Base-by-base conservation (phyloP, 1,140 invertebrate species). In the Lamellibrachia luymesi region DNA sequence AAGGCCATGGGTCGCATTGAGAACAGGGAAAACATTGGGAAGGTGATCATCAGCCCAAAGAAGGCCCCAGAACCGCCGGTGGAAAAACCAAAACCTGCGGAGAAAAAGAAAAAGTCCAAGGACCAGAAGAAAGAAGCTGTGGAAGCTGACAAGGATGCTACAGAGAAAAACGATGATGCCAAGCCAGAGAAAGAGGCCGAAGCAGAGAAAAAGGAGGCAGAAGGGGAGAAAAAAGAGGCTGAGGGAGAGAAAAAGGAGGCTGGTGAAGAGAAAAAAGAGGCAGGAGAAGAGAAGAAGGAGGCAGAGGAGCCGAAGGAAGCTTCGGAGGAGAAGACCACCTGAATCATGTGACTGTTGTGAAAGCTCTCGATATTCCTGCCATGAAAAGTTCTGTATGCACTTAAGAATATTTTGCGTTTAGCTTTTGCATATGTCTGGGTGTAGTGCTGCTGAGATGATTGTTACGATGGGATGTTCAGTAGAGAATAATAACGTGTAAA, bases 31-130 rank as follows among this genome's bases (percentile, higher is more conserved):
- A 93, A 93, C 27, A 52, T 93, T 6, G 93, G 93, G n/a, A 93
- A 93, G 51, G 93, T 93, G 27, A 91, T 93, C 90, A 93, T 93
- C 89, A 91, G 89, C 25, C 93, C 93, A 50, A n/a, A 93, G 38
- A 93, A 93, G 90, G 93, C 56, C 6, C 25, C 50, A 50, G 52
- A 50, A 80, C 50, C 27, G 25, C 25, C 38, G 56, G 93, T 92
- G 56, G 49, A 89, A 7, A 91, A 92, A 27, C 93, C 93, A 0
- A 51, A 93, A 49, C 49, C 51, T 50, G 49, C 17, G 91, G 49
- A 51, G 51, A 91, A 91, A 25, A 91, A 91, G 49, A 91, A 50
- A n/a, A 91, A 91, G 51, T n/a, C 49, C 13, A 91, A 91, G 91
- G 91, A 91, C 91, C 51, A 51, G 91, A 50, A 91, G 51, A 91